Evolutionary conservation across 2,888 invertebrate species (phyloP).

Genomic region (Sinopyrophorus schimmeli): DNA sequence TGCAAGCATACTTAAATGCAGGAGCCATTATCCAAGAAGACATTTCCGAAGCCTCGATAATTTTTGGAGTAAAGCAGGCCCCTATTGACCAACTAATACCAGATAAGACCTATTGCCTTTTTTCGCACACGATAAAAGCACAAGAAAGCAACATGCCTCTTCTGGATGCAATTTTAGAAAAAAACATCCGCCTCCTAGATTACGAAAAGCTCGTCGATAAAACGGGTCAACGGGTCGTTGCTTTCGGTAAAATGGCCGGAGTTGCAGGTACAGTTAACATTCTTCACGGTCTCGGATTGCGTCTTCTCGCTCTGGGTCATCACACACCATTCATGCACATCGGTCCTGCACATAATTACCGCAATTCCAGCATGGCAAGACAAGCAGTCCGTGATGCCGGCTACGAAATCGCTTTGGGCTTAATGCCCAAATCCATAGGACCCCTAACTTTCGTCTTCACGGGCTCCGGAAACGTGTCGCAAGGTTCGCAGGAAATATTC

Average conservation of each 20-base stretch:
- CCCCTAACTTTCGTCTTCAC: constrained; percentile 98
- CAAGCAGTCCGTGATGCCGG: constrained; percentile 99
- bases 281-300: constrained; percentile 92
- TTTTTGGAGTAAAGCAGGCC: constrained; percentile 96
- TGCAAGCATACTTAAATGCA: constrained; percentile 91
- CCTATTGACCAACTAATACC: constrained; percentile 92
- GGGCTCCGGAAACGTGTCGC: constrained; percentile 96
- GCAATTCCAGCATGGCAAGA: constrained; percentile 95
- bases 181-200: constrained; percentile 94
- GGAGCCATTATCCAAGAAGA: constrained; percentile 96
- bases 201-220: constrained; percentile 95
- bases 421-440: constrained; percentile 98
- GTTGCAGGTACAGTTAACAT: constrained; percentile 99
- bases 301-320: constrained; percentile 93
- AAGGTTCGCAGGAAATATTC: constrained; percentile 88
- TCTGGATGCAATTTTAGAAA: constrained; percentile 92
- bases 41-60: constrained; percentile 92
- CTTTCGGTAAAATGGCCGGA: constrained; percentile 98
- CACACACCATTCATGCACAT: constrained; percentile 99
- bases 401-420: constrained; percentile 90
- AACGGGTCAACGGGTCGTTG: constrained; percentile 88
- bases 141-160: constrained; percentile 98
- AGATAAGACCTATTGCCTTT: constrained; percentile 97
- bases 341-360: constrained; percentile 97
- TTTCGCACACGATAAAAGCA: constrained; percentile 99